phyloP scores from a whole-genome alignment of 1,140 invertebrate species.

The Laodelphax striatellus region DNA sequence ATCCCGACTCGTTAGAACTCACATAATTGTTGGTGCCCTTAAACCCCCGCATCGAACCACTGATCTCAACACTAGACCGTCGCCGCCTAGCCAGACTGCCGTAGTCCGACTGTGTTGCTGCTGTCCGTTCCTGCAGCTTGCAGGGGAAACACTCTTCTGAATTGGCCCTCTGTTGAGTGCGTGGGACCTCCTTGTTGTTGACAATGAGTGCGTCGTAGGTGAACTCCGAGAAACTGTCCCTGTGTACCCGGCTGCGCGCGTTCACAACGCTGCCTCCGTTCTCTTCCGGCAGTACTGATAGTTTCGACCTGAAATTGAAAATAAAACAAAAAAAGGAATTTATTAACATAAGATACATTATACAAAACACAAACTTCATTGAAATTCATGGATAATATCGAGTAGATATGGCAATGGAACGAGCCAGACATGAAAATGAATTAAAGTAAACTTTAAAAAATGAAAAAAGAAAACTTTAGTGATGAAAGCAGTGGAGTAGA shows the following conservation, averaged over 20 bases:
- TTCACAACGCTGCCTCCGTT: conserved; percentile 41
- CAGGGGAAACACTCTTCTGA: conserved; percentile 36
- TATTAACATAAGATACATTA: too few relatives aligned
- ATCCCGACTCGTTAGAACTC: conserved; percentile 71
- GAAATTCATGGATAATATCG: too few relatives aligned
- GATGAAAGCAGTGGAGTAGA: too few relatives aligned
- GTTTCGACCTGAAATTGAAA: conserved; percentile 39
- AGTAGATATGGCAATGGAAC: too few relatives aligned
- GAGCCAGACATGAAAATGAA: too few relatives aligned
- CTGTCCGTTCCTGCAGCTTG: conserved; percentile 27
- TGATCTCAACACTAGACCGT: conserved; percentile 23
- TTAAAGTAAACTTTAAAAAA: too few relatives aligned
- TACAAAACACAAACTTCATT: too few relatives aligned
- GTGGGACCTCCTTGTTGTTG: neutral
- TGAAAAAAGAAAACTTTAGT: too few relatives aligned
- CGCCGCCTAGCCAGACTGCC: conserved; percentile 33
- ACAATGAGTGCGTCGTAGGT: neutral
- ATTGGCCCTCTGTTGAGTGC: conserved; percentile 29
- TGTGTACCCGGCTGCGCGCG: conserved; percentile 17
- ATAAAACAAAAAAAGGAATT: too few relatives aligned
- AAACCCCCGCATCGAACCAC: neutral
- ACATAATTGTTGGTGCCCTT: conserved; percentile 40
- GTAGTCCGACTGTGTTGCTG: conserved; percentile 24
- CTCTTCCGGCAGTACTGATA: conserved; percentile 63
- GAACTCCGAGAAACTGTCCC: conserved; percentile 22